Conservation (phyloP, 2,113 vertebrate genomes). For the Phocoena phocoena region DNA sequence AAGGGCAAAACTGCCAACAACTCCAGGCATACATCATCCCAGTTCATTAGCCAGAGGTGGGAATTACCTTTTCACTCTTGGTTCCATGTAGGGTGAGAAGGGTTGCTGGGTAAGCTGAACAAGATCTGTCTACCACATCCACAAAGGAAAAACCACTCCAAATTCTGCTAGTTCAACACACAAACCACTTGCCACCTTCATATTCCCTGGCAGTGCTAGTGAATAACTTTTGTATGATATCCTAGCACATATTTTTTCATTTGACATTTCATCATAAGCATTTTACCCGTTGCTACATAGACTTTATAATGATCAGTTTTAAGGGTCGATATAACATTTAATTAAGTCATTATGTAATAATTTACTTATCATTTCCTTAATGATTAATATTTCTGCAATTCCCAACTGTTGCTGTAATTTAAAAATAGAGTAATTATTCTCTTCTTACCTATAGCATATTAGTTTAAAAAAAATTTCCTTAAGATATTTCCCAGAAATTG, state of each 20-base stretch:
- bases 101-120: not conserved
- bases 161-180: not conserved
- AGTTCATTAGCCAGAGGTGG: not conserved
- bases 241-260: not conserved
- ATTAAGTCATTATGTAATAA: conserved; percentile 37
- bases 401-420: not conserved
- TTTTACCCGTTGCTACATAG: not conserved
- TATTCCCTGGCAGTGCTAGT: not conserved
- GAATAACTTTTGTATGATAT: not conserved
- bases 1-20: not conserved
- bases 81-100: not conserved
- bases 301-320: not conserved
- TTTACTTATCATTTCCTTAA: conserved; percentile 21
- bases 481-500: conserved; percentile 45
- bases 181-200: not conserved
- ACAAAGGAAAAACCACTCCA: not conserved
- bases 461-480: conserved; percentile 4
- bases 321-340: not conserved
- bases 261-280: not conserved
- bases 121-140: not conserved
- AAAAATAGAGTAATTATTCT: not conserved
- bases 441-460: not conserved
- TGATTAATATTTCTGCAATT: conserved; percentile 11
- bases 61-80: not conserved
- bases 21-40: too few species aligned